Evolutionary conservation across 2,888 invertebrate species (phyloP).

Genomic region (Eurytoma adleriae): DNA sequence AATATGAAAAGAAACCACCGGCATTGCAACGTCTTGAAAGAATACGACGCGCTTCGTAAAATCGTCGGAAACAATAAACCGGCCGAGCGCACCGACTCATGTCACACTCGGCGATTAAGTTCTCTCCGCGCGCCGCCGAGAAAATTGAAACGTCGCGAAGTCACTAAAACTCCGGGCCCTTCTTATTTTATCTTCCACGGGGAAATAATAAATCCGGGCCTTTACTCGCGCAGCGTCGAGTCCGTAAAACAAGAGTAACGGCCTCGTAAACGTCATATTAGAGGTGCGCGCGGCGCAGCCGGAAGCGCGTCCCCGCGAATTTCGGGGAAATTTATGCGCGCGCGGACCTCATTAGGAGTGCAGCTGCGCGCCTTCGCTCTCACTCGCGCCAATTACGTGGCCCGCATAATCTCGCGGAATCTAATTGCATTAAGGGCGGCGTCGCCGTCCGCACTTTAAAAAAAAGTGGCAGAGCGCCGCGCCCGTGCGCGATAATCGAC

Average conservation of each 20-base stretch:
- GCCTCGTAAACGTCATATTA: conserved; percentile 44
- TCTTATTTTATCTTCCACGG: not conserved
- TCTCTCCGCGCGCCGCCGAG: not conserved
- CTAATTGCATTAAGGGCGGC: no score
- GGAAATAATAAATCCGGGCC: conserved; percentile 43
- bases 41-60: no score
- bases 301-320: conserved; percentile 1
- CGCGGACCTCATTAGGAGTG: conserved; percentile 34
- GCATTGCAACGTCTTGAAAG: no score
- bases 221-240: not conserved
- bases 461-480: no score
- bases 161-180: conserved; percentile 1
- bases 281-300: not conserved
- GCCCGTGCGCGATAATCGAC: no score
- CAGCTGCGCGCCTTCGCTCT: not conserved
- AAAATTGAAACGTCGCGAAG: conserved; percentile 8
- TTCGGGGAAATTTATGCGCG: conserved; percentile 46
- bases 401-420: no score
- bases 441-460: no score
- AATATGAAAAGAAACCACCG: no score
- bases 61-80: no score
- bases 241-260: conserved; percentile 35
- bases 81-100: no score
- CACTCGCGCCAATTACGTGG: not conserved
- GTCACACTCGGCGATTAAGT: not conserved